Evolutionary conservation across 2,888 invertebrate genomes (phyloP).

Genomic region (Ceriagrion tenellum): DNA sequence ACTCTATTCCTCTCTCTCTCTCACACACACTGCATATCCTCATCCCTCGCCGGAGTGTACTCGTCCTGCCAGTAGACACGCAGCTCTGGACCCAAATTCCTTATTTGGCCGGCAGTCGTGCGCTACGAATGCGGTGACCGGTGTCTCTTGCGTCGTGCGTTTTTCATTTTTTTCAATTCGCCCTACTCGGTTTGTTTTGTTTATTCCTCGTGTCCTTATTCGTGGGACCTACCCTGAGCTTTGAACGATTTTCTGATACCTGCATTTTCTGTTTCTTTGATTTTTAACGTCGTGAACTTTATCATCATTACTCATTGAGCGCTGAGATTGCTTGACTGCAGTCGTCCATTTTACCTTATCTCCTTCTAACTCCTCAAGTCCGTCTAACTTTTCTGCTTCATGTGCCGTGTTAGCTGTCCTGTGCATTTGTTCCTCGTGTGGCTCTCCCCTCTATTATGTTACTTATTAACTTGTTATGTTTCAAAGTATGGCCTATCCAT

Average conservation of each 20-base stretch:
- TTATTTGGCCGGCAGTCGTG: slow-evolving; percentile 12
- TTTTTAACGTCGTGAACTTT: too few relatives aligned
- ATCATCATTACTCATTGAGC: too few relatives aligned
- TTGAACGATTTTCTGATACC: background rate
- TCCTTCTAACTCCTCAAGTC: too few relatives aligned
- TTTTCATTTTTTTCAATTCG: background rate
- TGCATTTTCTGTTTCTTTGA: background rate
- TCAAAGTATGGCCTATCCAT: too few relatives aligned
- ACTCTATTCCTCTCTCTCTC: background rate
- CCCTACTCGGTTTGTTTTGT: background rate
- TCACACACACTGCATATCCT: background rate
- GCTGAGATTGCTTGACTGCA: too few relatives aligned
- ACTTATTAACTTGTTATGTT: too few relatives aligned
- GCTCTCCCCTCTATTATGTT: too few relatives aligned
- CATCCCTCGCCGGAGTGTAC: background rate
- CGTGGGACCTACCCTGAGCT: background rate
- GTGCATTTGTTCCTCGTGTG: too few relatives aligned
- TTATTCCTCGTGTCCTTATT: background rate
- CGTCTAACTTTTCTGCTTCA: too few relatives aligned
- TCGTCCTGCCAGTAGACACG: background rate
- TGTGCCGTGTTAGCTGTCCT: too few relatives aligned
- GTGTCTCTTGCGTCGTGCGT: background rate
- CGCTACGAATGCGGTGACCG: background rate
- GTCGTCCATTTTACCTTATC: too few relatives aligned
- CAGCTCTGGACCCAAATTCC: background rate